Conservation (phyloP, 2,113 vertebrate species). For the Lophotis ruficrista region DNA sequence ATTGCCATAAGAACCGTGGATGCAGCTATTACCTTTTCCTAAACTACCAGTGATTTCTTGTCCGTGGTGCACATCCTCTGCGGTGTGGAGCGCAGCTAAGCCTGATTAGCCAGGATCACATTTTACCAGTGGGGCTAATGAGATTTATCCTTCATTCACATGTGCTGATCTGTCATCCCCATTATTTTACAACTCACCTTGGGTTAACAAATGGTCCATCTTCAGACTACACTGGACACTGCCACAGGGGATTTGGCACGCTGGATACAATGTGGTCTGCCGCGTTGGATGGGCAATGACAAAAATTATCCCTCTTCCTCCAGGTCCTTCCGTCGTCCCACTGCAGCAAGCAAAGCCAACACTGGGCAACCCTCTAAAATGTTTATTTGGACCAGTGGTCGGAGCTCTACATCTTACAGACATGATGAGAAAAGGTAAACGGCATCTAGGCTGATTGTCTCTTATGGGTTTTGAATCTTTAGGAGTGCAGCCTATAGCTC, state of each 20-base stretch:
- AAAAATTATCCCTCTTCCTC: slow-evolving; percentile 64
- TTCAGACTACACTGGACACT: background rate
- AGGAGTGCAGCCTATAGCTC: background rate
- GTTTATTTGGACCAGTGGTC: slow-evolving; percentile 92
- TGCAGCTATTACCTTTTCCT: background rate
- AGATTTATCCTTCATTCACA: background rate
- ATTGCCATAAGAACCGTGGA: background rate
- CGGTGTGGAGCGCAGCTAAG: background rate
- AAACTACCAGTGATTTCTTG: background rate
- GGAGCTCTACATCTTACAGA: slow-evolving; percentile 79
- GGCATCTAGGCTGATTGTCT: background rate
- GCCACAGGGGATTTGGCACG: background rate
- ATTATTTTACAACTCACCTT: background rate
- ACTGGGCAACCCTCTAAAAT: slow-evolving; percentile 82
- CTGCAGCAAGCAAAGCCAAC: slow-evolving; percentile 72
- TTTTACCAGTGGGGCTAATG: background rate
- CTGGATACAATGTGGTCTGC: background rate
- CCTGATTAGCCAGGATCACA: background rate
- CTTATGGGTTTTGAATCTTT: background rate
- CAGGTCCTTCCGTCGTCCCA: slow-evolving; percentile 82
- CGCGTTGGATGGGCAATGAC: slow-evolving; percentile 16
- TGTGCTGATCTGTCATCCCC: background rate
- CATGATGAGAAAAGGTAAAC: slow-evolving; percentile 89
- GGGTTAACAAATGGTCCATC: background rate
- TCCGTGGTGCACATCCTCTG: background rate